Evolutionary conservation across 2,797 vertebrate genomes (phyloP), one percentile per base, ranked within the genome.

Genomic region (Pipistrellus kuhlii): DNA sequence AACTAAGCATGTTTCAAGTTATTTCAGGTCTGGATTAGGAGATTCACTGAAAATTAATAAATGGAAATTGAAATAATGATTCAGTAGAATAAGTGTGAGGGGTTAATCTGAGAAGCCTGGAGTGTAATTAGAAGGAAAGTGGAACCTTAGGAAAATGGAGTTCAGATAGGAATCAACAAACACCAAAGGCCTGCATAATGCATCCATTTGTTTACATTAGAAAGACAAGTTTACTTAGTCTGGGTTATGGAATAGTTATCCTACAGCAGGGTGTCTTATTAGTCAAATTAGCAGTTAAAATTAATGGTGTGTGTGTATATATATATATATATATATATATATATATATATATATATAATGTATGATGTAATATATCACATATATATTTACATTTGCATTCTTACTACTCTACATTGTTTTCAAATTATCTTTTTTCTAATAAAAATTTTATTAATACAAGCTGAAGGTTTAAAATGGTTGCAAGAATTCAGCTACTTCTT

Each of bases 351-450:
- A 15, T 15, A 51, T 51, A 51, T 51, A 14, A 44, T 44, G n/a
- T 81, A n/a, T 62, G 14, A 38, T 35, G 35, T 57, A 17, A 80
- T 13, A 78, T 78, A 32, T 11, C 20, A 62, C 12, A 75, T 13
- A 75, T 62, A 46, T 59, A 35, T 41, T 73, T 15, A 66, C 51
- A 53, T 66, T 44, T 80, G 32, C 27, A 35, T 81, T 93, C 44
- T 84, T 75, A 46, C 88, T 57, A 53, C 55, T 46, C 86, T 69
- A 51, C 20, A 72, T 91, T 32, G 30, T 84, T 95, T 92, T 62
- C 71, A 75, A 71, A 51, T 80, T 68, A 25, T 82, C 75, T 81
- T 83, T 90, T 90, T 86, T 90, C 20, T 62, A 92, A 76, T 68
- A 51, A 83, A 59, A 25, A 25, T 90, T 90, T 77, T 90, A 78